Conservation (phyloP, 2,797 vertebrate species). For the Strix occidentalis region DNA sequence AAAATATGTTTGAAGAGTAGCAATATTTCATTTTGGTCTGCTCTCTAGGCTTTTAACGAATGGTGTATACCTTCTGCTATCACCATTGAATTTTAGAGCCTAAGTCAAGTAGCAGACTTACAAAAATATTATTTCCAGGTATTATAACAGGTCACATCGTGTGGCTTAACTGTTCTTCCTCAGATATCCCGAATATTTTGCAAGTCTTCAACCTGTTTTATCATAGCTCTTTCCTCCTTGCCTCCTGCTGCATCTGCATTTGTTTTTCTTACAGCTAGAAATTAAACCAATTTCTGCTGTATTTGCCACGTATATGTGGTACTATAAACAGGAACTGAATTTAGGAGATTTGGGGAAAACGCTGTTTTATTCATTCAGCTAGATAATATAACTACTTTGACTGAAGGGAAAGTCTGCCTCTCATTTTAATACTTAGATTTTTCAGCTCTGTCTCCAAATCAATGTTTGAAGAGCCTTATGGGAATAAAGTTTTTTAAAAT, state of each 20-base stretch:
- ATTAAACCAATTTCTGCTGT: not conserved
- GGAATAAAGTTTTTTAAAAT: not conserved
- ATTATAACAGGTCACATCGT: not conserved
- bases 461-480: not conserved
- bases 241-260: not conserved
- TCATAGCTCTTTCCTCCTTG: not conserved
- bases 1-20: not conserved
- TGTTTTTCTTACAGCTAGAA: not conserved
- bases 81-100: not conserved
- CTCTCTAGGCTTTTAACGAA: not conserved
- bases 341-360: not conserved
- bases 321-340: not conserved
- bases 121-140: not conserved
- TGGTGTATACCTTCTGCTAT: not conserved
- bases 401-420: not conserved
- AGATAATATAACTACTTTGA: not conserved
- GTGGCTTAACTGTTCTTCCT: not conserved
- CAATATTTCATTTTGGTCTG: not conserved
- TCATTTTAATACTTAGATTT: not conserved
- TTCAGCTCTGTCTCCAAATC: not conserved
- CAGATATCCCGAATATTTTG: not conserved
- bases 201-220: not conserved
- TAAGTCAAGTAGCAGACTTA: not conserved
- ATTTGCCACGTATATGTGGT: rapidly evolving
- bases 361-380: not conserved